Base-by-base conservation (phyloP, 2,797 vertebrate species). In the Sciurus carolinensis region DNA sequence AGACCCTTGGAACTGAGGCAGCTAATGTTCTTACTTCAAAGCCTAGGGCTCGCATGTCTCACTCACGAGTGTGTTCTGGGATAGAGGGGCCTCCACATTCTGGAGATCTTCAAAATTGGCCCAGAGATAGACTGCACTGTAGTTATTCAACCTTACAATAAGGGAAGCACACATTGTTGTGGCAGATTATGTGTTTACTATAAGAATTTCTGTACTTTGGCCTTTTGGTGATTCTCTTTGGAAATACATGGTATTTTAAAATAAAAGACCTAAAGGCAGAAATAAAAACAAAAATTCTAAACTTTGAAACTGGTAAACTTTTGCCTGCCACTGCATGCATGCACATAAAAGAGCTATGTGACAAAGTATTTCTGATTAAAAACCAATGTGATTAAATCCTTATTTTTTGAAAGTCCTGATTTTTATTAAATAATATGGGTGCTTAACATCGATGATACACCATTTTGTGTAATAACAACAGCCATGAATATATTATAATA, bases 181-280 rank as follows among this genome's bases (percentile, higher is more conserved):
- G 33, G 42, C 79, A 91, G 42, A 24, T 42, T 20, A 66, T 8
- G 13, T 26, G 62, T 85, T 92, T 77, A 39, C 39, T 57, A 57
- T 33, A 73, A 59, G 47, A 84, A 36, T 80, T 79, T 71, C 42
- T 26, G 6, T 57, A n/a, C 42, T 86, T 69, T n/a, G 26, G 33
- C 12, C 54, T 59, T 69, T 69, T 47, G 14, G 5, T 57, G 62
- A 71, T 76, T 64, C 67, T 92, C 47, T 82, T 82, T 94, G 76
- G 24, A 81, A 88, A 54, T n/a, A 20, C 6, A 42, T 52, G 9
- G 4, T 44, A 82, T 86, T 90, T 75, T 64, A 50, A 94, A 89
- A 85, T 6, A 69, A 75, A 91, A 85, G 72, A 91, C 10, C 39
- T 73, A 87, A 87, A 91, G 47, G 72, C 52, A 88, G 39, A 90